phyloP scores from a whole-genome alignment of 2,888 invertebrate genomes.

The Belgica antarctica region DNA sequence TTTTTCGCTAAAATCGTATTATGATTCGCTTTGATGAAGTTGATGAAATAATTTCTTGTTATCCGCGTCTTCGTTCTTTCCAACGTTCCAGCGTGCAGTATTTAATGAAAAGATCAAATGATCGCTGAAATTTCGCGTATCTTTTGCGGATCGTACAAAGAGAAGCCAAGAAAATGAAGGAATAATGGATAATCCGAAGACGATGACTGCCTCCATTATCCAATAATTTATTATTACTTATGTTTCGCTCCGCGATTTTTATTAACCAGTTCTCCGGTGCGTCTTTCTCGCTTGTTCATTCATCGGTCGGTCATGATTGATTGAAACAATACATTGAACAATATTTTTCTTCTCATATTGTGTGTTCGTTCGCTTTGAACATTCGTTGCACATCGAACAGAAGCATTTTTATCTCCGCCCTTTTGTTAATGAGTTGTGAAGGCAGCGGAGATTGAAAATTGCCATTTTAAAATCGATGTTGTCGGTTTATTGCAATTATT shows the following conservation, averaged over 20 bases:
- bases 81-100: not conserved
- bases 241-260: constrained; percentile 24
- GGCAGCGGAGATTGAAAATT: not conserved
- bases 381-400: not conserved
- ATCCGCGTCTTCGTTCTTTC: not conserved
- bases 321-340: constrained; percentile 9
- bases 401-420: constrained; percentile 30
- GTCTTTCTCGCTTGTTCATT: not conserved
- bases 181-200: constrained; percentile 17
- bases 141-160: not conserved
- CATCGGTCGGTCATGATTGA: not conserved
- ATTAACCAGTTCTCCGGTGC: constrained; percentile 24
- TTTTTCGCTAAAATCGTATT: not conserved
- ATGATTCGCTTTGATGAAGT: not conserved
- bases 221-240: constrained; percentile 32
- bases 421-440: constrained; percentile 20
- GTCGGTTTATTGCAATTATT: too few species aligned
- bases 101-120: constrained; percentile 20
- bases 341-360: not conserved
- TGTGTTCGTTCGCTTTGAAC: too few species aligned
- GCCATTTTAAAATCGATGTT: constrained; percentile 7
- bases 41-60: not conserved
- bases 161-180: constrained; percentile 22
- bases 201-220: constrained; percentile 30
- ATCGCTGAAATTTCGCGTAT: not conserved